Percentiles rank a stretch among this genome's conserved stretches.
phyloP scores from a whole-genome alignment of 2,888 invertebrate genomes.

The Apantesis nais region DNA sequence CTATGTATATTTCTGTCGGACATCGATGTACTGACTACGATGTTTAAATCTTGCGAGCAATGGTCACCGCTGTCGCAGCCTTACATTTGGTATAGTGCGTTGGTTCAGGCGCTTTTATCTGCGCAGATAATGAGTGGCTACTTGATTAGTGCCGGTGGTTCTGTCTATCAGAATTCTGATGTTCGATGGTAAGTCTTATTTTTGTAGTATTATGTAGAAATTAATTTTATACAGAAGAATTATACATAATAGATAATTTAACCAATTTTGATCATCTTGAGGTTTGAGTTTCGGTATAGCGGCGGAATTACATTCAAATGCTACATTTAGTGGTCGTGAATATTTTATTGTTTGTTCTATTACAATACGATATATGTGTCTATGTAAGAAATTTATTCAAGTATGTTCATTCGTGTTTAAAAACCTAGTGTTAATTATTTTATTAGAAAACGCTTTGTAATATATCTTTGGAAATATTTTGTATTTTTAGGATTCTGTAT shows the following conservation, averaged over 20 bases:
- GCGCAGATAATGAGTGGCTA: slow-evolving; percentile 88
- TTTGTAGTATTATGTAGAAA: background rate
- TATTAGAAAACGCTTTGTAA: too few species aligned
- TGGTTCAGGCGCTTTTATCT: slow-evolving; percentile 88
- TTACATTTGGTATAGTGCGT: slow-evolving; percentile 87
- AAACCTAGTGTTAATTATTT: too few species aligned
- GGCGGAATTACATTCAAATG: too few species aligned
- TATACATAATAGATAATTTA: too few species aligned
- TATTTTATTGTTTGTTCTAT: too few species aligned
- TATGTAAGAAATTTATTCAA: background rate
- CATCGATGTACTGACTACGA: slow-evolving; percentile 58
- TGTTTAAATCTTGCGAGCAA: slow-evolving; percentile 75
- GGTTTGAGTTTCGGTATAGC: too few species aligned
- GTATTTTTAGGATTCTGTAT: too few species aligned
- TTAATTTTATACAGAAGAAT: too few species aligned
- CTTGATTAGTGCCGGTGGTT: slow-evolving; percentile 87
- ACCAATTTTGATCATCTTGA: too few species aligned
- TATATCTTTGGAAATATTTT: background rate
- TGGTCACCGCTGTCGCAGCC: slow-evolving; percentile 72
- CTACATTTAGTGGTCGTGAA: too few species aligned
- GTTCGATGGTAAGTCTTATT: slow-evolving; percentile 85
- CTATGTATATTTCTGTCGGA: slow-evolving; percentile 73
- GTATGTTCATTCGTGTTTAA: too few species aligned
- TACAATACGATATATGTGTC: background rate
- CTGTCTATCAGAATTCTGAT: slow-evolving; percentile 87